Base-by-base conservation (phyloP, 2,797 vertebrate species). In the Choloepus didactylus region DNA sequence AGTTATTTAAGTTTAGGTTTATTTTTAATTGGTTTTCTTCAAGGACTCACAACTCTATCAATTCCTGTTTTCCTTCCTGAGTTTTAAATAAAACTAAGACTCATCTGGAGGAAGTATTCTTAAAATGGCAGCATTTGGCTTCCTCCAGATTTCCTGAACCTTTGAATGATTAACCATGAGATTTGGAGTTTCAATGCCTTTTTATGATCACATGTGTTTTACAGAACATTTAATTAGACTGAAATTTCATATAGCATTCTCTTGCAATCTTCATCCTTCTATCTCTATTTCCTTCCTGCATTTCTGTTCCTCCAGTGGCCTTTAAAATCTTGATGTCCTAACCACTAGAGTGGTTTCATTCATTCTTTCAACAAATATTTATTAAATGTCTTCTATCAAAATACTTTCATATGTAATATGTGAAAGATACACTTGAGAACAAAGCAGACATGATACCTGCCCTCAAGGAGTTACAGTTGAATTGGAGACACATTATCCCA, bases 91-190 rank as follows among this genome's bases (percentile, higher is more conserved):
- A 91, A 70, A 76, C 14, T 41, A 90, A 95, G 38, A 51, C 60
- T 93, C 89, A 67, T 94, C 95, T 93, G 75, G 69, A 95, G 89
- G 83, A 84, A 89, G 25, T 38, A 76, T 72, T 92, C 91, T 96
- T 96, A 93, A 96, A 97, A 97, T 91, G 91, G 73, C 91, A 98
- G 89, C 95, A 91, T 95, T 97, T 96, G 96, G 85, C 92, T 94
- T 80, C 51, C 91, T 44, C 54, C 3, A 59, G 21, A 62, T 49
- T 83, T 1, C 27, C 29, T 44, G 84, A 87, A 73, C 0, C 14
- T 95, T 92, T 59, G 6, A 86, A 73, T 54, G 14, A 96, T 86
- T 76, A 93, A n/a, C 23, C 16, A 46, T 21, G 4, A 94, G 35
- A 2, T 4, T 38, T 88, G 23, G 11, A 75, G 76, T 94, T 86